A percentile compares a stretch with the other conserved stretches of the same genome.
phyloP scores from a whole-genome alignment of 2,797 vertebrate species.

The Melopsittacus undulatus region DNA sequence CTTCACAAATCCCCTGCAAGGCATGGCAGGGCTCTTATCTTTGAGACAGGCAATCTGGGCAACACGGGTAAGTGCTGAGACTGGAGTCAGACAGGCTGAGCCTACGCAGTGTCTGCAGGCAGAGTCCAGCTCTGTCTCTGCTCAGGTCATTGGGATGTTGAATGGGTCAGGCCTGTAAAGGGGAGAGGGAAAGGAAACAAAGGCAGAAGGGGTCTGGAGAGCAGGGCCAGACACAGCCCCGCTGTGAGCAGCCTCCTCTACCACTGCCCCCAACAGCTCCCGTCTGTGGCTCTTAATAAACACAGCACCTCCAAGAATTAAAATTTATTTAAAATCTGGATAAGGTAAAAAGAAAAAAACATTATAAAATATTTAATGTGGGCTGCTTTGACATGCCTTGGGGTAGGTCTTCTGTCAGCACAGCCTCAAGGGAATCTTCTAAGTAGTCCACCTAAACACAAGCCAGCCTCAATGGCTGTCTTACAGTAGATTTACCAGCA shows the following conservation, averaged over 20 bases:
- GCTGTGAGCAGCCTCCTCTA: accelerated
- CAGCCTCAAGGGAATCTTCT: not conserved
- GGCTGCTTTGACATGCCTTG: not conserved
- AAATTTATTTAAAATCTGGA: not conserved
- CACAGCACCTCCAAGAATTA: not conserved
- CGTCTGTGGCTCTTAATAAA: not conserved
- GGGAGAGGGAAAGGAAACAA: not conserved
- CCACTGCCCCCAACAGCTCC: not conserved
- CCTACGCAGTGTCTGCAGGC: accelerated
- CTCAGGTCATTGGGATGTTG: accelerated
- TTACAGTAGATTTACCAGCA: not conserved
- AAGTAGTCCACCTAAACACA: accelerated
- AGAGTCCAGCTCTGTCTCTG: not conserved
- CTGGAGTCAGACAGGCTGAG: not conserved
- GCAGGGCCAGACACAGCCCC: not conserved
- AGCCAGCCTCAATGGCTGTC: not conserved
- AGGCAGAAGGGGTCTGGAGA: not conserved
- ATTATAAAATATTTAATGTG: not conserved
- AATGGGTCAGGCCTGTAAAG: too few relatives aligned
- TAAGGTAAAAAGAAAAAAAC: not conserved
- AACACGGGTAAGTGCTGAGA: accelerated
- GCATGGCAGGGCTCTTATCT: accelerated
- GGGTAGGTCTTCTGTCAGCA: not conserved
- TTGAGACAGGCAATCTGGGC: not conserved
- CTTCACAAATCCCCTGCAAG: not conserved